These are phyloP conservation scores for Setophaga coronata DNA, from an alignment of 2,113 vertebrate species.

Conservation along the genomic window DNA sequence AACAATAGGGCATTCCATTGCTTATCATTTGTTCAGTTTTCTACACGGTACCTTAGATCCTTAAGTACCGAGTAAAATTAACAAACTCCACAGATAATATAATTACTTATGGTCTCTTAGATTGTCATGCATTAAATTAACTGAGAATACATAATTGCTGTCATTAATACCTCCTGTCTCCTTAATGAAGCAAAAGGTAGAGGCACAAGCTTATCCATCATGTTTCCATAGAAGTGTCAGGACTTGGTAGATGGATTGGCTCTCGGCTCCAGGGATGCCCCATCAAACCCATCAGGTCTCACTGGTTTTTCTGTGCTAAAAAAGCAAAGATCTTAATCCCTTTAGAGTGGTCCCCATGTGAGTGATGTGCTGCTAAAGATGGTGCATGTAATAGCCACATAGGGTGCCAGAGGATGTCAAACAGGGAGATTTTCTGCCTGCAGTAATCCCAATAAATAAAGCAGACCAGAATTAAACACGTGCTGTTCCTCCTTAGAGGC, in stretches of 20 bases:
- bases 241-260: not conserved
- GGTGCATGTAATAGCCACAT: fast-evolving
- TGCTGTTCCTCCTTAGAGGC: not conserved
- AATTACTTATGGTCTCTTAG: not conserved
- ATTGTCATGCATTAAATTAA: not conserved
- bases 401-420: not conserved
- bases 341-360: not conserved
- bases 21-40: not conserved
- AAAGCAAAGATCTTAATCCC: not conserved
- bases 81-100: not conserved
- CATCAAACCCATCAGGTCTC: not conserved
- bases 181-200: not conserved
- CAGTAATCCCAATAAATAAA: not conserved
- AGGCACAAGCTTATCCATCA: not conserved
- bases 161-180: slow-evolving; percentile 21
- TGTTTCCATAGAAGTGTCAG: not conserved
- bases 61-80: not conserved
- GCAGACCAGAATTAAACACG: not conserved
- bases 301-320: not conserved
- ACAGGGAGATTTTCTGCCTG: not conserved
- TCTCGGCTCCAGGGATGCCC: not conserved
- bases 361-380: not conserved
- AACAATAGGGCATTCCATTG: not conserved
- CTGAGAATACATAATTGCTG: not conserved
- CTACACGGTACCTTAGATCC: not conserved